phyloP scores from a whole-genome alignment of 2,888 invertebrate species.

The Arge pagana region DNA sequence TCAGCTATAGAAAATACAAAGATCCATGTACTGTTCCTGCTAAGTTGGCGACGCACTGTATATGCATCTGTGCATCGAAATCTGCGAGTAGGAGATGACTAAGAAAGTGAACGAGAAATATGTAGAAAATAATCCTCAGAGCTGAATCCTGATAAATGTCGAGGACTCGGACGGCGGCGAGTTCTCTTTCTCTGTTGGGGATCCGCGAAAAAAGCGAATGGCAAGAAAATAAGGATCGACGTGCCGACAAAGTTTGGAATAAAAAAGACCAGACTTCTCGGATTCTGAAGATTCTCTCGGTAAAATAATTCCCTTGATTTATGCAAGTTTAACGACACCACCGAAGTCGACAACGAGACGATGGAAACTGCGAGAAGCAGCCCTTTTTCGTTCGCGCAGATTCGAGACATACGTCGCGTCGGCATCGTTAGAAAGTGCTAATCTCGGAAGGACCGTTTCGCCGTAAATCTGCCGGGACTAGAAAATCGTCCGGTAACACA shows the following conservation, averaged over 20 bases:
- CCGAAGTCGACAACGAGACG: neutral
- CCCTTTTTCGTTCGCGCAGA: conserved; percentile 11
- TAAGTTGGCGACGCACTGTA: too few species aligned
- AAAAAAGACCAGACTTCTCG: conserved; percentile 35
- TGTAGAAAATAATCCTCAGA: too few species aligned
- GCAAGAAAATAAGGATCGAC: neutral
- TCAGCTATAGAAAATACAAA: too few species aligned
- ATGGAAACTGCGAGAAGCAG: conserved; percentile 12
- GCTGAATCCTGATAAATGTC: too few species aligned
- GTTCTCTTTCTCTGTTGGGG: too few species aligned
- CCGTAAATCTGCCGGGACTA: conserved; percentile 6
- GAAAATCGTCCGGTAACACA: too few species aligned
- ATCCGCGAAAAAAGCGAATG: neutral
- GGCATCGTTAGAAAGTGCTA: conserved; percentile 14
- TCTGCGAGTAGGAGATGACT: too few species aligned
- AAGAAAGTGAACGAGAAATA: neutral
- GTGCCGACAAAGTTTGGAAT: conserved; percentile 34
- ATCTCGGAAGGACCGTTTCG: conserved; percentile 17
- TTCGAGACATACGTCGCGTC: neutral
- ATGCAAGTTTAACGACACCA: conserved; percentile 24
- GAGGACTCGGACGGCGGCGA: too few species aligned
- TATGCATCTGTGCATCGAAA: too few species aligned
- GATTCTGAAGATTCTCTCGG: conserved; percentile 37
- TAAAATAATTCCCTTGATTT: conserved; percentile 33
- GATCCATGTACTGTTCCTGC: too few species aligned